Evolutionary conservation across 2,888 invertebrate genomes (phyloP), one percentile per base, ranked within the genome.

Genomic region (Drosophila eohydei): DNA sequence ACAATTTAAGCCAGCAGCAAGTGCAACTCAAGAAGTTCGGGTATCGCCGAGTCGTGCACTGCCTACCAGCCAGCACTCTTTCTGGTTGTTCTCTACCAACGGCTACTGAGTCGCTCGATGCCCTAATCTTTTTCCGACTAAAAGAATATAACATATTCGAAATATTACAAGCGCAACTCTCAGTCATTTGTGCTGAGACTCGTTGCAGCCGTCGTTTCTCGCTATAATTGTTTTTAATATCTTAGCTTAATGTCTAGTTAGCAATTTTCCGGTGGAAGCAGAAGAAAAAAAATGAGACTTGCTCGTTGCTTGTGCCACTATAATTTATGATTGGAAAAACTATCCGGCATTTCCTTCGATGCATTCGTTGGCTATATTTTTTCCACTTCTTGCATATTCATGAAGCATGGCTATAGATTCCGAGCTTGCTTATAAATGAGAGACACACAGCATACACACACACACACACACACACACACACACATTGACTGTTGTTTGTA

Each of bases 291-390:
- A 34, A 34, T 1, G 9, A 48, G 50, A 65, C 56, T 66, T 57
- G 48, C 48, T 44, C 38, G 48, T 69, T 61, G 55, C 30, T 66
- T 26, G 44, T 64, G 68, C 28, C 52, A 74, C 70, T 67, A 62
- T 75, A 75, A 74, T 70, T 84, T 71, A 71, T 74, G 69, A 81
- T 84, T 87, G 88, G 63, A 69, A 68, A 70, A 84, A 84, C 82
- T 84, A 78, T 78, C 60, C 60, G 65, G 88, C 82, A 71, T 75
- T 84, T 87, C 68, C 75, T 61, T 69, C 73, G 77, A 66, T 66
- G 76, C 76, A 80, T 70, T 76, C 80, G 69, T 65, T 68, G 64
- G 66, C 66, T 63, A 34, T 50, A 32, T 34, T 34, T 50, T 32
- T 16, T 16, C 32, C 12, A 12, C 32, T 50, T 73, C 54, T 67